Evolutionary conservation across 2,113 vertebrate genomes (phyloP), one percentile per base, ranked within the genome.

Genomic region (Spheniscus mendiculus): DNA sequence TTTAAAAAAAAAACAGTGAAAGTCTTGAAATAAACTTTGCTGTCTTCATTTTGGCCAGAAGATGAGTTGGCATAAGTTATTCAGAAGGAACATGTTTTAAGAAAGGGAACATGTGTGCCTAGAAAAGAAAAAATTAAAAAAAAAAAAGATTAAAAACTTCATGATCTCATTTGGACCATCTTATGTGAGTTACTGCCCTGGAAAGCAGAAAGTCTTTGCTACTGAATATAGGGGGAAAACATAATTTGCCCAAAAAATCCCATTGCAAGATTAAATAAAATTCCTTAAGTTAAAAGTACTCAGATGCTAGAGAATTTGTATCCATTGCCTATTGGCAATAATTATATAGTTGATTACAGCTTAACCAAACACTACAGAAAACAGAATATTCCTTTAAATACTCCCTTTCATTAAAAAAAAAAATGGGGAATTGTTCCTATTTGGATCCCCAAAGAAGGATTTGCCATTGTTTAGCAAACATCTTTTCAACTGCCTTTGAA

Each of bases 121-220:
- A 49, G 59, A 34, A 59, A 81, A 63, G 29, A 27, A 8, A 49
- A 50, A 71, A 42, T 4, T 6, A 1, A 52, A 70, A 6, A 53
- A 50, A 94, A n/a, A n/a, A n/a, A n/a, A n/a, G n/a, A 95, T 73
- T 87, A 69, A 89, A 97, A 92, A 58, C 11, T 89, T 95, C 32
- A 49, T 94, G 1, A 70, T 93, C 74, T 96, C 53, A 86, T 92
- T 95, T 95, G 79, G 45, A 80, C 15, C 15, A 62, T 83, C 53
- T 70, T 86, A 50, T 30, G 19, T 90, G 58, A 93, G 38, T 95
- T 92, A 92, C 27, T 90, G 44, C 53, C 45, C 58, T 73, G 71
- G 79, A 96, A 92, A 95, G 36, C 27, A 92, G 58, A 83, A 84
- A 53, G 45, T 14, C 73, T 90, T 85, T 77, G 85, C 92, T 94